Base-by-base conservation (phyloP, 2,888 invertebrate species). In the Lasioglossum pauxillum region DNA sequence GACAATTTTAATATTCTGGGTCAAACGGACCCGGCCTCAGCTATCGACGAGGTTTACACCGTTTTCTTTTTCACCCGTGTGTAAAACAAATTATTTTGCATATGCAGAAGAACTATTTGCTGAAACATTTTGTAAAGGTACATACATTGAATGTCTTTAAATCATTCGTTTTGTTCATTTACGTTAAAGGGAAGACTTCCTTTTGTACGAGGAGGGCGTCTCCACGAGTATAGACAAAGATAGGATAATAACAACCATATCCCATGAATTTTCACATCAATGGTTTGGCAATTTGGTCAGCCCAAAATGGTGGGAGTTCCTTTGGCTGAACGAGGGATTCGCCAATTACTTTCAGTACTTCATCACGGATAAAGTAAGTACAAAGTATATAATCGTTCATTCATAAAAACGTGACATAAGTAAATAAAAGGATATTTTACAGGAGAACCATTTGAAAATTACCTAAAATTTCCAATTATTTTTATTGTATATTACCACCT, bases 241-340 rank as follows among this genome's bases (percentile, higher is more conserved):
- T 0, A 31, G 1, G 0, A 1, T 92, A 10, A 86, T 93, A 0
- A 90, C 90, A 19, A 89, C 93, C 14, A 95, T 96, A 27, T 94
- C 96, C 5, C 96, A 96, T 90, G 96, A 96, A 91, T 94, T 96
- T 35, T 95, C 96, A 2, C 96, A 96, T 90, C 96, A 96, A 87
- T 96, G 96, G 96, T 96, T 96, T 84, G 96, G 96, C 14, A 95
- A 96, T 90, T 87, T 95, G 12, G 95, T 95, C n/a, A 94, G 93
- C 46, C 94, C 95, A 4, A 60, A 88, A 69, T 95, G 95, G 95
- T 96, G 95, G 95, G 88, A 92, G 5, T 94, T 94, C 82, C 86
- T 95, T 1, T 96, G 96, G 96, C 86, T 96, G 10, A 95, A 94
- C 80, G 96, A 96, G 92, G 96, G 96, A 5, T 96, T 96, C 88